A percentile compares a stretch with the other conserved stretches of the same genome.
Evolutionary conservation across 2,797 vertebrate genomes (phyloP).

Genomic region (Muraenolepis orangiensis): DNA sequence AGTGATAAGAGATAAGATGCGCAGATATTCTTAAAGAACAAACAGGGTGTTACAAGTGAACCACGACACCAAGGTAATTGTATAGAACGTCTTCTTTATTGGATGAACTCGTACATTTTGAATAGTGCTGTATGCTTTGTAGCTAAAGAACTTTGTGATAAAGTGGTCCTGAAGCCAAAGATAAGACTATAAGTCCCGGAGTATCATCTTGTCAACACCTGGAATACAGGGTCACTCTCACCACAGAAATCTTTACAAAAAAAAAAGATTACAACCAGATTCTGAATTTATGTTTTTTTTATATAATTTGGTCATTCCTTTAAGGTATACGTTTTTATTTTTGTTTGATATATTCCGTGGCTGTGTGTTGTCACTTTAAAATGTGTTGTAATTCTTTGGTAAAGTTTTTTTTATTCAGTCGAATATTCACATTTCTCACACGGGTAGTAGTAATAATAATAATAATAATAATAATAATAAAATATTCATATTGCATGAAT

Average conservation of each 20-base stretch:
- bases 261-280: constrained; percentile 1
- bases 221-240: constrained; percentile 56
- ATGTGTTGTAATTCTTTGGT: neutral
- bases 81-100: constrained; percentile 73
- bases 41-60: constrained; percentile 27
- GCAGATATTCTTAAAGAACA: neutral
- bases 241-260: constrained; percentile 26
- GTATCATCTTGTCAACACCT: constrained; percentile 42
- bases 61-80: constrained; percentile 31
- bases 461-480: neutral
- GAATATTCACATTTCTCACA: neutral
- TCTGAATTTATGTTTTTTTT: neutral
- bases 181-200: constrained; percentile 47
- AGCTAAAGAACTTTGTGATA: constrained; percentile 68
- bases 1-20: too few relatives aligned
- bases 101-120: constrained; percentile 70
- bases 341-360: neutral
- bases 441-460: neutral
- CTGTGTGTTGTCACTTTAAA: neutral
- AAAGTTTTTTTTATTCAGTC: neutral
- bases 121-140: constrained; percentile 66
- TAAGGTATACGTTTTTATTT: neutral
- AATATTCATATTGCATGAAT: neutral
- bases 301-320: neutral
- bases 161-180: constrained; percentile 59